Conservation (phyloP, 2,797 vertebrate species). For the Mastacembelus armatus region DNA sequence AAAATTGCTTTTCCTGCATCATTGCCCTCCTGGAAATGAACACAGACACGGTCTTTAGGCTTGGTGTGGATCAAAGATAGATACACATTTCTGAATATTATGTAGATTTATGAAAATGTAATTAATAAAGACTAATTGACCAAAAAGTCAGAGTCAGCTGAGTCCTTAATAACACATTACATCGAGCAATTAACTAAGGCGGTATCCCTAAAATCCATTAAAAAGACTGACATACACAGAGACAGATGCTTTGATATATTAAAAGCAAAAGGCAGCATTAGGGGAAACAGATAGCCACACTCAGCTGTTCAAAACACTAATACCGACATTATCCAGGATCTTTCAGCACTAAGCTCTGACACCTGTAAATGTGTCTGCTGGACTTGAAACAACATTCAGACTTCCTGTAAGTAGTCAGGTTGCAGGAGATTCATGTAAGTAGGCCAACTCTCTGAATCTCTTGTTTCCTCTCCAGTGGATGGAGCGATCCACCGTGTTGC, state of each 20-base stretch:
- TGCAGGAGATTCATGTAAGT: slow-evolving; percentile 55
- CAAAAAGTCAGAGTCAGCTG: slow-evolving; percentile 76
- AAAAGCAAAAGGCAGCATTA: slow-evolving; percentile 22
- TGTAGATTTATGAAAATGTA: slow-evolving; percentile 78
- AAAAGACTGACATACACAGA: slow-evolving; percentile 46
- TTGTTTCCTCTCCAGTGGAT: slow-evolving; percentile 84
- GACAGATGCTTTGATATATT: slow-evolving; percentile 49
- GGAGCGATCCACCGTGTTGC: slow-evolving; percentile 90
- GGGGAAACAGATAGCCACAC: slow-evolving; percentile 30
- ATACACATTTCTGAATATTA: slow-evolving; percentile 65
- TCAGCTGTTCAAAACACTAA: slow-evolving; percentile 33
- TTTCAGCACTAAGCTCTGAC: slow-evolving; percentile 41
- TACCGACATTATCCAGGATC: slow-evolving; percentile 44
- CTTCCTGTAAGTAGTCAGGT: slow-evolving; percentile 41
- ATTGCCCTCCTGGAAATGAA: slow-evolving; percentile 67
- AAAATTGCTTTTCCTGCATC: slow-evolving; percentile 65
- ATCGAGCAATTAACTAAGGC: slow-evolving; percentile 74
- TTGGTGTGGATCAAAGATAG: slow-evolving; percentile 62
- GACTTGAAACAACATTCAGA: slow-evolving; percentile 52
- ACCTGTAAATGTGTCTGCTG: slow-evolving; percentile 38
- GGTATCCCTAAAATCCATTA: slow-evolving; percentile 70
- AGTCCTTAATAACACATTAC: slow-evolving; percentile 77
- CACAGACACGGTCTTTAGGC: slow-evolving; percentile 65
- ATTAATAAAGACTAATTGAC: slow-evolving; percentile 80
- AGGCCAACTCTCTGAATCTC: slow-evolving; percentile 46